Conservation (phyloP, 2,113 vertebrate genomes). For the Chloebia gouldiae region DNA sequence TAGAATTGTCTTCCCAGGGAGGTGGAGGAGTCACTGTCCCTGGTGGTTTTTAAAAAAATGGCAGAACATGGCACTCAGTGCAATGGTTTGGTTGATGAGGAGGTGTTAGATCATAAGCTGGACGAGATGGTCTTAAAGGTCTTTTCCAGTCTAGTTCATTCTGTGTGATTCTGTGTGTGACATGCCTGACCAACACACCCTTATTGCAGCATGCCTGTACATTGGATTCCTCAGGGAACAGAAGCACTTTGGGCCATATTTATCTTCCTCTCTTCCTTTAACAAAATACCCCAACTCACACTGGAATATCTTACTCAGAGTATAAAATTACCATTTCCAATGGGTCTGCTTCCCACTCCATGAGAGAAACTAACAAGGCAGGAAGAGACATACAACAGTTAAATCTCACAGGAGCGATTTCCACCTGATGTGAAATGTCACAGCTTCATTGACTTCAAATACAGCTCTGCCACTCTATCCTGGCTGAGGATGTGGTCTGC, state of each 20-base stretch:
- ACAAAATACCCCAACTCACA: not conserved
- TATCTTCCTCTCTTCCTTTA: not conserved
- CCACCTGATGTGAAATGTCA: not conserved
- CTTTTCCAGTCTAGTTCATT: not conserved
- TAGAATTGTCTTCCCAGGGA: not conserved
- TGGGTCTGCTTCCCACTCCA: not conserved
- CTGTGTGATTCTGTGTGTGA: not conserved
- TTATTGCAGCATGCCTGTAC: not conserved
- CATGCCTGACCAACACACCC: not conserved
- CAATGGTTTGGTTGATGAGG: not conserved
- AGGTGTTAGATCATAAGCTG: not conserved
- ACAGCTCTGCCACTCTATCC: not conserved
- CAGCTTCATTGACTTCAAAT: not conserved
- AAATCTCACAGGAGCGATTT: not conserved
- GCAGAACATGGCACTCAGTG: not conserved
- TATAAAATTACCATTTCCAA: not conserved
- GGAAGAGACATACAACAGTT: not conserved
- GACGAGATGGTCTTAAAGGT: not conserved
- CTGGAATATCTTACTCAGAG: not conserved
- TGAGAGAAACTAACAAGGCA: not conserved
- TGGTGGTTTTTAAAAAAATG: not conserved
- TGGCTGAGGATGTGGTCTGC: not conserved
- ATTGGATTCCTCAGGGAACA: not conserved
- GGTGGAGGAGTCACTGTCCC: no score
- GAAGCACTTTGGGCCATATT: not conserved